phyloP scores from a whole-genome alignment of 2,113 vertebrate genomes.

The Notechis scutatus region DNA sequence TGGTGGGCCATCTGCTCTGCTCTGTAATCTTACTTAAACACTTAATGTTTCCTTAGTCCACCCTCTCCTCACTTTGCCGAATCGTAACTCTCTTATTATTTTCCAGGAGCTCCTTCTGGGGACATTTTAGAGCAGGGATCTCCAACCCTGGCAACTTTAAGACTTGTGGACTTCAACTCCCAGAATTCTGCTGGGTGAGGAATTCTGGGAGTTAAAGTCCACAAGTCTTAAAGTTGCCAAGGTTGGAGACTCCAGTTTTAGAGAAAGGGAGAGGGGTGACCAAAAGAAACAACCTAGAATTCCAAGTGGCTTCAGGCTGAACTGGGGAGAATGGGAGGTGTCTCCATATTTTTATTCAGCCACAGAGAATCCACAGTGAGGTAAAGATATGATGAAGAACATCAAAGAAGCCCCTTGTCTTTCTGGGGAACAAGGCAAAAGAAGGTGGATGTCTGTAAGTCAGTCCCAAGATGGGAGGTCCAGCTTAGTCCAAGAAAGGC shows the following conservation, averaged over 20 bases:
- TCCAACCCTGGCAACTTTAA: no score
- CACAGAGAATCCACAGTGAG: background rate
- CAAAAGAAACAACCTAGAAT: background rate
- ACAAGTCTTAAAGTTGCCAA: no score
- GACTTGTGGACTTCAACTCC: no score
- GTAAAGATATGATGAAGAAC: background rate
- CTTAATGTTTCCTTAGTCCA: background rate
- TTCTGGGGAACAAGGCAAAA: background rate
- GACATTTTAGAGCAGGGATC: background rate
- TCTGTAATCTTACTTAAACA: background rate
- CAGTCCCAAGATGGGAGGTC: background rate
- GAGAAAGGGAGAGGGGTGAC: background rate
- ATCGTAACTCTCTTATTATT: background rate
- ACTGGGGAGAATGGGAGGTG: background rate
- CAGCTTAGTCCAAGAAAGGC: background rate
- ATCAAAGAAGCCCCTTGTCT: background rate
- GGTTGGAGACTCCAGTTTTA: no score
- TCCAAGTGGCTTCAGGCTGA: background rate
- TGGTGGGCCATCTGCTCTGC: background rate
- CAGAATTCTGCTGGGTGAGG: no score
- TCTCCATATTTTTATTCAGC: background rate
- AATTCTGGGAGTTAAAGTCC: no score
- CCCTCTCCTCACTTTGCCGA: background rate
- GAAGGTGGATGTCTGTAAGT: background rate
- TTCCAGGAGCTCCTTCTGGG: background rate